Percentiles rank a stretch among this genome's conserved stretches.
These are phyloP conservation scores for Siniperca chuatsi DNA, from an alignment of 2,113 vertebrate species.

Conservation along the genomic window DNA sequence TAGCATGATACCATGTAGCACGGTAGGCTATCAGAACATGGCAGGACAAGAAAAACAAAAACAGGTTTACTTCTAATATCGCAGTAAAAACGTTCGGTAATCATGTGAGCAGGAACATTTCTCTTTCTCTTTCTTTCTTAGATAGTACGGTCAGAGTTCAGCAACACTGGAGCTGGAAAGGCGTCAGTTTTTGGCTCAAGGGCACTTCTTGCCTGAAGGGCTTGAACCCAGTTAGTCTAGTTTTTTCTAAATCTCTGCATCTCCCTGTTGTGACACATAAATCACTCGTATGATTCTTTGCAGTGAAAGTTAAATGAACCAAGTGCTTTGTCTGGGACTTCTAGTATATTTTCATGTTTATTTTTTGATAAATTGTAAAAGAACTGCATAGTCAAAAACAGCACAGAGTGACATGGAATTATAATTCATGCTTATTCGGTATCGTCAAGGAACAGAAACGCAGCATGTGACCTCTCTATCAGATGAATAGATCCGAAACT, in stretches of 20 bases:
- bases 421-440: neutral
- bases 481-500: slow-evolving; percentile 39
- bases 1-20: neutral
- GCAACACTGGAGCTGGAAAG: neutral
- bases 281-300: neutral
- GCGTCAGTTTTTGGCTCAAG: neutral
- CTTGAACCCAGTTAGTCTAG: slow-evolving; percentile 37
- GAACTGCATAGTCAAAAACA: neutral
- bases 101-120: neutral
- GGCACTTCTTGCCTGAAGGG: neutral
- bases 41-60: neutral
- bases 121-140: neutral
- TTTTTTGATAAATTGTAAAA: neutral
- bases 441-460: slow-evolving; percentile 61
- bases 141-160: slow-evolving; percentile 5
- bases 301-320: neutral
- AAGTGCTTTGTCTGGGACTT: neutral
- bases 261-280: neutral
- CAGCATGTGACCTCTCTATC: neutral
- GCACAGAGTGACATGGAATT: neutral
- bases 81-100: neutral
- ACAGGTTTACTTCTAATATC: neutral
- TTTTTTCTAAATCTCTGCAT: slow-evolving; percentile 5
- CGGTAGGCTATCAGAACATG: neutral
- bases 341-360: neutral